Evolutionary conservation across 2,888 invertebrate genomes (phyloP).

Genomic region (Tenthredo distinguenda): DNA sequence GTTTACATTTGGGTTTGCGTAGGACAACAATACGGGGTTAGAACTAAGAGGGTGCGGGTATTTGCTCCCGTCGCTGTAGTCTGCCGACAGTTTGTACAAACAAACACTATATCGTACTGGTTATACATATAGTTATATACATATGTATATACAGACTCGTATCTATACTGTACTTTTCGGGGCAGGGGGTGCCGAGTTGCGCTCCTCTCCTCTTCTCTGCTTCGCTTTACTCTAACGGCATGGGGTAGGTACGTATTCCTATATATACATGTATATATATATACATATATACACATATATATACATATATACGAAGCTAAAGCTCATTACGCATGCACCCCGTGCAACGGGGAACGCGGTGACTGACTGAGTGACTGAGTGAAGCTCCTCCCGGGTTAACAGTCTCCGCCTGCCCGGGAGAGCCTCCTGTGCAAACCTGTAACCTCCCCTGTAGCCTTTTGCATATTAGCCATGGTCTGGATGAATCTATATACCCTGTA

Average conservation of each 20-base stretch:
- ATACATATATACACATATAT: neutral
- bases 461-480: conserved; percentile 31
- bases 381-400: conserved; percentile 57
- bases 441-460: conserved; percentile 12
- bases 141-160: conserved; percentile 9
- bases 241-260: neutral
- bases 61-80: conserved; percentile 66
- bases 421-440: conserved; percentile 68
- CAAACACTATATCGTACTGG: conserved; percentile 58
- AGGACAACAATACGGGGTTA: conserved; percentile 16
- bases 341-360: conserved; percentile 59
- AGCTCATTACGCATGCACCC: conserved; percentile 75
- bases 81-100: conserved; percentile 68
- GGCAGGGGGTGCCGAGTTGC: conserved; percentile 38
- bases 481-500: conserved; percentile 23
- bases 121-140: conserved; percentile 19
- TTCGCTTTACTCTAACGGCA: neutral
- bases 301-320: neutral
- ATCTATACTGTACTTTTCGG: conserved; percentile 8
- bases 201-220: neutral
- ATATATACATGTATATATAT: neutral
- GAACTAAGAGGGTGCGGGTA: conserved; percentile 59
- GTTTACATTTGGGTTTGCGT: conserved; percentile 9
- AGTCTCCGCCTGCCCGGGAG: conserved; percentile 52
- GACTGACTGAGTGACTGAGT: conserved; percentile 72